Base-by-base conservation (phyloP, 2,113 vertebrate species). In the Leuciscus idus region DNA sequence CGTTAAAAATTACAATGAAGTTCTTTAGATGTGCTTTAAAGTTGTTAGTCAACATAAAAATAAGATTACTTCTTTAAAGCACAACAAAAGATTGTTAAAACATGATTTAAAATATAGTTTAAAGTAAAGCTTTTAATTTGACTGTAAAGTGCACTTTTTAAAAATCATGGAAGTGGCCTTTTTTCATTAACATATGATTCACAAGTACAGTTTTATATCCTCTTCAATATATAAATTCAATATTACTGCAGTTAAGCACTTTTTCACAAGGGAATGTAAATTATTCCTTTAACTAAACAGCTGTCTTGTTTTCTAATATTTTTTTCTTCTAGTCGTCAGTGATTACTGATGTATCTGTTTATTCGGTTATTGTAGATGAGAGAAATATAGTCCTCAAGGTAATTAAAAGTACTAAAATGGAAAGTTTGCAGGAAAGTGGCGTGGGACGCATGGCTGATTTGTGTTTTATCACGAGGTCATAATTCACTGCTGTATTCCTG, bases 401-500 rank as follows among this genome's bases (percentile, higher is more conserved):
- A 80, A 66, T 81, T 66, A 43, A 82, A 36, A 68, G 80, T 52
- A 21, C 17, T 33, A 13, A 48, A 52, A 52, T 23, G 17, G 6
- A 52, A 82, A 70, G 62, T 68, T 82, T 36, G 28, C 9, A 30
- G 88, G 59, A 86, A 87, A 85, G 87, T 86, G 85, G 91, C 90
- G 91, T 84, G 87, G 64, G 9, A 9, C 75, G 36, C 85, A 81
- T 90, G 88, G 85, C 4, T 95, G 96, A 97, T 97, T 97, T 96
- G 95, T 88, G 80, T 95, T 94, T 94, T 95, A 94, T 90, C 89
- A 85, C 88, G 59, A 89, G 91, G 89, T 93, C 94, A 95, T 95
- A 94, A 94, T 90, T 95, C 94, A 94, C 92, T 84, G 78, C 96
- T 95, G 95, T 96, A 96, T 94, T 96, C 95, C 92, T 93, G 87